Evolutionary conservation across 2,797 vertebrate species (phyloP).

Genomic region (Malacoraja senta): DNA sequence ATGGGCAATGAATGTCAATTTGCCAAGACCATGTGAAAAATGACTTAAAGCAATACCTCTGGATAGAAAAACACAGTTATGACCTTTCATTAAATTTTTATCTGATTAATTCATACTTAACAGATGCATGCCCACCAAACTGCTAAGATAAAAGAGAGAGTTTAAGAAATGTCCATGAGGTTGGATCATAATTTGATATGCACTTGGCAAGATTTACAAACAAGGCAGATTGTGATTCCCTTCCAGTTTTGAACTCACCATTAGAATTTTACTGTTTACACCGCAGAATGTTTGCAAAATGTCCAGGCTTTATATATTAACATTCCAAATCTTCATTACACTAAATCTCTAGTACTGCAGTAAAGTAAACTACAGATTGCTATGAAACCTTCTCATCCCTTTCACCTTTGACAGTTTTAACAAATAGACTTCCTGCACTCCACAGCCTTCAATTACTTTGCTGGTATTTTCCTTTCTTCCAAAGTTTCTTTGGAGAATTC

Average conservation of each 20-base stretch:
- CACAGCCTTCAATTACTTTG: background rate
- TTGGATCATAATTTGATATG: background rate
- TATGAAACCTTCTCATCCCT: background rate
- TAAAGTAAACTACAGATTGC: background rate
- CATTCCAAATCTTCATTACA: background rate
- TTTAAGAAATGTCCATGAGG: background rate
- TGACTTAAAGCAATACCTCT: no score
- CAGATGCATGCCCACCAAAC: background rate
- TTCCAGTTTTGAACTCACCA: background rate
- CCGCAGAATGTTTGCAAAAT: background rate
- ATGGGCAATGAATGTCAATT: no score
- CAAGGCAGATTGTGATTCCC: background rate
- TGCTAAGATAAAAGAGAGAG: background rate
- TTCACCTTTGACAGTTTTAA: background rate
- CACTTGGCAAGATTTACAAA: background rate
- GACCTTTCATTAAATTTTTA: no score
- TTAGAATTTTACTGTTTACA: background rate
- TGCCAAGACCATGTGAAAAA: no score
- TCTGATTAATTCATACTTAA: no score
- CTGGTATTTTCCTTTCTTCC: background rate
- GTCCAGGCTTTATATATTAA: background rate
- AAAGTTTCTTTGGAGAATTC: background rate
- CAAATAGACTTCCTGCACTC: background rate
- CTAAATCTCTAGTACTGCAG: background rate
- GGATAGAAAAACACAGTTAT: no score